phyloP scores from a whole-genome alignment of 1,140 invertebrate genomes.

The Idris sp. region DNA sequence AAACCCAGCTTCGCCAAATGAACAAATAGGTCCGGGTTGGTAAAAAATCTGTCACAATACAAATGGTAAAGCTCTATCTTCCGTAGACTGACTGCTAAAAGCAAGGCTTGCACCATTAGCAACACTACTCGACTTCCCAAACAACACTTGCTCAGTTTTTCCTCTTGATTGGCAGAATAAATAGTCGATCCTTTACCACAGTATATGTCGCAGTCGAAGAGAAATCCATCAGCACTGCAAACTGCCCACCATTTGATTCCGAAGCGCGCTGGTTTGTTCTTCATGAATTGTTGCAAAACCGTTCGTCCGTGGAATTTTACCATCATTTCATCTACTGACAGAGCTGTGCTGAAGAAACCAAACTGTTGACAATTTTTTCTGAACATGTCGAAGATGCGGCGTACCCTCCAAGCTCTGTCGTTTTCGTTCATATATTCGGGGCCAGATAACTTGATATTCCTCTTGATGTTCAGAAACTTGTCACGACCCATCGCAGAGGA shows the following conservation, averaged over 20 bases:
- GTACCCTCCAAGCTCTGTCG: constrained; percentile 34
- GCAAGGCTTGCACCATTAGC: constrained; percentile 31
- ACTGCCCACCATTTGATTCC: constrained; percentile 40
- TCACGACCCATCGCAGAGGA: constrained; percentile 29
- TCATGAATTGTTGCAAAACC: constrained; percentile 20
- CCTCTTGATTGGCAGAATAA: constrained; percentile 11
- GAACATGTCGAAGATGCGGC: constrained; percentile 34
- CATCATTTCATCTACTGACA: constrained; percentile 44
- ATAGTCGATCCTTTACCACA: constrained; percentile 15
- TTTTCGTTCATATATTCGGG: not conserved
- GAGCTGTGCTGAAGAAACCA: constrained; percentile 37
- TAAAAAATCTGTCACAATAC: constrained; percentile 39
- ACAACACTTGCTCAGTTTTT: constrained; percentile 24
- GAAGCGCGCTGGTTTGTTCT: constrained; percentile 20
- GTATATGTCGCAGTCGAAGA: constrained; percentile 10
- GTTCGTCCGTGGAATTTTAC: constrained; percentile 44
- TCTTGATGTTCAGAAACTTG: constrained; percentile 40
- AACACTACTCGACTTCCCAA: constrained; percentile 37
- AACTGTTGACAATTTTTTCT: constrained; percentile 31
- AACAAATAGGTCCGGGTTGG: constrained; percentile 36
- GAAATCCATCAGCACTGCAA: constrained; percentile 4
- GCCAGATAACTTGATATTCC: constrained; percentile 26
- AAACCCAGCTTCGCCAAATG: constrained; percentile 44
- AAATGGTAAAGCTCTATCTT: constrained; percentile 35
- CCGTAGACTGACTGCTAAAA: constrained; percentile 13